A percentile compares a stretch with the other conserved stretches of the same genome.
Evolutionary conservation across 2,888 invertebrate genomes (phyloP).

Genomic region (Metacarcinus magister): DNA sequence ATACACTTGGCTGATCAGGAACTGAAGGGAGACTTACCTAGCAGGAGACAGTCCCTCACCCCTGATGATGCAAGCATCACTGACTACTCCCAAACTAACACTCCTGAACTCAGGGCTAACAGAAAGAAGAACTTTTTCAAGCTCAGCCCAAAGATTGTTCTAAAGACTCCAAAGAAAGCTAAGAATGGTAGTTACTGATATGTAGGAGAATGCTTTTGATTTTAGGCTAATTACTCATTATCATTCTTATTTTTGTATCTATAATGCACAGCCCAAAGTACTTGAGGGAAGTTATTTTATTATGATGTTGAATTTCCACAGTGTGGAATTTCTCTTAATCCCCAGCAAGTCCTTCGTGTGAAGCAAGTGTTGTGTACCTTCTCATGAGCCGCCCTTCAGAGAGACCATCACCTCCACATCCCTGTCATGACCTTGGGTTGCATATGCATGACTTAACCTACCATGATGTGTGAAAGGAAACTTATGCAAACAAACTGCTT

Average conservation of each 20-base stretch:
- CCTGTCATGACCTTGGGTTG: background rate
- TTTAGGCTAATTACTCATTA: background rate
- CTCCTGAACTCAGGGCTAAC: conserved; percentile 65
- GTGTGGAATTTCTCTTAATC: background rate
- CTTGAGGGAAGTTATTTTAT: conserved; percentile 12
- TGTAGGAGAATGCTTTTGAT: background rate
- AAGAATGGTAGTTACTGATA: conserved; percentile 73
- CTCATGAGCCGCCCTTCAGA: background rate
- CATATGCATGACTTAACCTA: conserved; percentile 18
- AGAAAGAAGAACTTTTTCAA: conserved; percentile 67
- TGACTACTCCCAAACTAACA: conserved; percentile 71
- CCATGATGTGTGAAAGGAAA: background rate
- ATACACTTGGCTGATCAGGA: conserved; percentile 81
- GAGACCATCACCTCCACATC: conserved; percentile 15
- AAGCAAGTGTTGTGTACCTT: background rate
- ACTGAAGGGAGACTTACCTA: conserved; percentile 63
- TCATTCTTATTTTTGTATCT: background rate
- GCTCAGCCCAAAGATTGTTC: conserved; percentile 61
- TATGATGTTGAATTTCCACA: background rate
- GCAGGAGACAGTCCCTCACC: conserved; percentile 67
- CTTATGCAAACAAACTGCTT: conserved; percentile 20
- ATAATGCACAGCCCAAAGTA: background rate
- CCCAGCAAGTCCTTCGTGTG: background rate
- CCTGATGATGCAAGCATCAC: conserved; percentile 69
- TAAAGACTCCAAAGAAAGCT: conserved; percentile 1